A percentile compares a stretch with the other conserved stretches of the same genome.
Conservation (phyloP, 2,797 vertebrate genomes). For the Uromys caudimaculatus region DNA sequence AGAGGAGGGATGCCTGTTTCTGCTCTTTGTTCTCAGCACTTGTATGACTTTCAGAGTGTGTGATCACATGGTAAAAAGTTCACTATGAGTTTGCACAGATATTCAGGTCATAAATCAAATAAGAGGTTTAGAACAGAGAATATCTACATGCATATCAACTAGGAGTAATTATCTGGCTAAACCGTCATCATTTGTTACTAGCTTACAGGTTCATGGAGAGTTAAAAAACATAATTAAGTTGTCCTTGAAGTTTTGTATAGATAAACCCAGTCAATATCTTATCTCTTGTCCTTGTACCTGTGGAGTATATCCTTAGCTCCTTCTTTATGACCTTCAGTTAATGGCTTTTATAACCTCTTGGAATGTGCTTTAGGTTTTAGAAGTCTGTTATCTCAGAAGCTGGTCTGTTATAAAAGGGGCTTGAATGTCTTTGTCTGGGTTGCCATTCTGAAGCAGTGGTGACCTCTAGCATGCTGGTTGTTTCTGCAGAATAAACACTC, state of each 20-base stretch:
- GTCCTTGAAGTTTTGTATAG: not conserved
- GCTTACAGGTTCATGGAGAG: not conserved
- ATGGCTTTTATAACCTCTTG: not conserved
- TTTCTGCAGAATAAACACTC: not conserved
- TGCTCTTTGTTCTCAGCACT: not conserved
- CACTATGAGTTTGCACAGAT: not conserved
- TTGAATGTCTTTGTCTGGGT: not conserved
- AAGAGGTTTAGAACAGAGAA: not conserved
- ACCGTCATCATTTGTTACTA: not conserved
- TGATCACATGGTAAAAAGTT: not conserved
- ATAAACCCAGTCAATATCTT: not conserved
- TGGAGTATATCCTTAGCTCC: not conserved
- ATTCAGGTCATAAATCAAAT: not conserved
- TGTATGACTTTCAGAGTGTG: not conserved
- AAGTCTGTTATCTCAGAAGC: not conserved
- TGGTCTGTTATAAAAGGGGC: not conserved
- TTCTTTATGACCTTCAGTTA: not conserved
- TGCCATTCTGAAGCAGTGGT: not conserved
- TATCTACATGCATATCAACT: not conserved
- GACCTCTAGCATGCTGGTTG: not conserved
- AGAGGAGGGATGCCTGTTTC: not conserved
- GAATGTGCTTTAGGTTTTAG: not conserved
- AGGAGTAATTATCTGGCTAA: not conserved
- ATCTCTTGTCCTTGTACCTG: not conserved
- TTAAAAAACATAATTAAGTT: not conserved